A percentile compares a stretch with the other conserved stretches of the same genome.
Evolutionary conservation across 2,113 vertebrate genomes (phyloP).

Genomic region (Petaurus breviceps): DNA sequence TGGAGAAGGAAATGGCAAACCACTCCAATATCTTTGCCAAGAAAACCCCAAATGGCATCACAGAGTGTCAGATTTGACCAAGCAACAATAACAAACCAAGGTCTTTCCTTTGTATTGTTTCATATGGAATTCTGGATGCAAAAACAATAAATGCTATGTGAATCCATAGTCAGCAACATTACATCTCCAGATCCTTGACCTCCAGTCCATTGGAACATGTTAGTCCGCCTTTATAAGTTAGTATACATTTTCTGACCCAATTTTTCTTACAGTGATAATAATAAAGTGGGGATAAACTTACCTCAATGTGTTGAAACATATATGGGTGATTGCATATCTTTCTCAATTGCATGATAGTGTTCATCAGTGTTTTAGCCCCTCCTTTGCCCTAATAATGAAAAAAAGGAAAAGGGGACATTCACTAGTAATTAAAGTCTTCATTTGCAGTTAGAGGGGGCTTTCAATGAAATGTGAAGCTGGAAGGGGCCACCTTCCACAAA

Average conservation of each 20-base stretch:
- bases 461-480: background rate
- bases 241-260: background rate
- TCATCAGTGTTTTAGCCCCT: constrained; percentile 98
- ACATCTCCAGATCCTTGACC: constrained; percentile 16
- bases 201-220: background rate
- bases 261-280: background rate
- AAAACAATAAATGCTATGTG: background rate
- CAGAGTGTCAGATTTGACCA: too few relatives aligned
- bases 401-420: constrained; percentile 48
- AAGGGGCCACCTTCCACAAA: background rate
- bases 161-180: constrained; percentile 6
- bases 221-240: background rate
- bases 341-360: constrained; percentile 99
- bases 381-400: constrained; percentile 92
- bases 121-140: constrained; percentile 57
- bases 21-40: too few relatives aligned
- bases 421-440: background rate
- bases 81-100: background rate
- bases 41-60: too few relatives aligned
- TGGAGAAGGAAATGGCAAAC: background rate
- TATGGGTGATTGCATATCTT: constrained; percentile 99
- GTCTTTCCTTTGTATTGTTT: background rate
- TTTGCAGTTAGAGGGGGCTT: background rate
- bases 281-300: constrained; percentile 61
- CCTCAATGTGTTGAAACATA: constrained; percentile 98